Evolutionary conservation across 2,113 vertebrate genomes (phyloP).

Genomic region (Tachysurus vachellii): DNA sequence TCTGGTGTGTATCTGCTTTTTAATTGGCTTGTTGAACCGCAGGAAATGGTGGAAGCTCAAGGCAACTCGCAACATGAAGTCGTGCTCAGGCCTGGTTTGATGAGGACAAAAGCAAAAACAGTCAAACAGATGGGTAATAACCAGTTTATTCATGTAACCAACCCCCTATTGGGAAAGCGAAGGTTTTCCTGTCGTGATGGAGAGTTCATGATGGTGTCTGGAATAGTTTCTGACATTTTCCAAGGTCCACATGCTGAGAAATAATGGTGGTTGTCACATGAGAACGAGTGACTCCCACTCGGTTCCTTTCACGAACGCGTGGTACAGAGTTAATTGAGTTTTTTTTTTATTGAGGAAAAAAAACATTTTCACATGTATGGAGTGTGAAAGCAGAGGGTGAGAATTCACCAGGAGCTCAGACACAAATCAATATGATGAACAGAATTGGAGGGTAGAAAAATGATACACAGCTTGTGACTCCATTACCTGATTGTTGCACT

Average conservation of each 20-base stretch:
- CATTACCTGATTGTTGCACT: neutral
- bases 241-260: conserved; percentile 16
- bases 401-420: conserved; percentile 20
- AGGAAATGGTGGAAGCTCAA: conserved; percentile 62
- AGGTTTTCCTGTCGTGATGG: conserved; percentile 13
- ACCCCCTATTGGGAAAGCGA: neutral
- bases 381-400: neutral
- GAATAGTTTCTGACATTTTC: conserved; percentile 12
- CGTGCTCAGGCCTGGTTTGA: conserved; percentile 17
- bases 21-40: conserved; percentile 70
- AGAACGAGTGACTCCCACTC: neutral
- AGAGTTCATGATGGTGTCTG: neutral
- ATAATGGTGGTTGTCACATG: neutral
- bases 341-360: neutral
- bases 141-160: conserved; percentile 6
- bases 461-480: neutral
- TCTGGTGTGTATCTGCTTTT: conserved; percentile 58
- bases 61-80: conserved; percentile 64
- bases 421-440: neutral
- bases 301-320: conserved; percentile 13
- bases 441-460: neutral
- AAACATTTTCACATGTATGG: conserved; percentile 21
- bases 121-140: conserved; percentile 3
- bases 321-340: conserved; percentile 21
- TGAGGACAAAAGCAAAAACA: conserved; percentile 11